A percentile compares a stretch with the other conserved stretches of the same genome.
Evolutionary conservation across 1,140 invertebrate species (phyloP).

Genomic region (Platyura marginata): DNA sequence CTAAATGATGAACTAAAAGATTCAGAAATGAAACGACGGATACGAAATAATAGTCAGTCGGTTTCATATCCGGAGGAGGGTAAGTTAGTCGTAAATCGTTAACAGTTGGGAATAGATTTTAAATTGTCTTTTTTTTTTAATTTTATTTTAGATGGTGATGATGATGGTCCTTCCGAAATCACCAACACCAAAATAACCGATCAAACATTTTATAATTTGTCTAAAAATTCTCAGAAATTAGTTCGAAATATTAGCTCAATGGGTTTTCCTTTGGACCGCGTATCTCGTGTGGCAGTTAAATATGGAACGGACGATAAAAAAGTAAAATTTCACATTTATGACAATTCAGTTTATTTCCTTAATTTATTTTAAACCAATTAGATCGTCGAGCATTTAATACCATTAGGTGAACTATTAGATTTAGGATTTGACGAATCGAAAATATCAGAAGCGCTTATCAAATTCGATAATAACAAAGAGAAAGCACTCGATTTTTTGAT

Average conservation of each 20-base stretch:
- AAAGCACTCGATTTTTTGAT: slow-evolving; percentile 71
- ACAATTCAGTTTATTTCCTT: neutral
- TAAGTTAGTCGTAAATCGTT: too few relatives aligned
- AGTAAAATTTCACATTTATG: slow-evolving; percentile 27
- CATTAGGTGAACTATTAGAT: slow-evolving; percentile 50
- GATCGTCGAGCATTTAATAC: slow-evolving; percentile 49
- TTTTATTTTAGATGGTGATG: neutral
- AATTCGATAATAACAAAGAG: slow-evolving; percentile 64
- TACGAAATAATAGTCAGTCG: slow-evolving; percentile 23
- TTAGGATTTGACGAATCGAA: slow-evolving; percentile 63
- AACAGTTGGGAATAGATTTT: too few relatives aligned
- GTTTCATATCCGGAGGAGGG: slow-evolving; percentile 4
- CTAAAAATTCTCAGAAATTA: slow-evolving; percentile 38
- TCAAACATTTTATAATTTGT: slow-evolving; percentile 21
- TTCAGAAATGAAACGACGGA: slow-evolving; percentile 18
- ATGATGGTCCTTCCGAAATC: too few relatives aligned
- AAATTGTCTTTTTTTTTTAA: slow-evolving; percentile 9
- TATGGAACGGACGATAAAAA: slow-evolving; percentile 70
- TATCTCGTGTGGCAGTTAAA: slow-evolving; percentile 49
- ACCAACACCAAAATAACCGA: neutral
- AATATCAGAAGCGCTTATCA: slow-evolving; percentile 51
- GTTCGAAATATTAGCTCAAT: slow-evolving; percentile 56
- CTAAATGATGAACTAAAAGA: slow-evolving; percentile 41
- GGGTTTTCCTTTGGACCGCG: slow-evolving; percentile 66
- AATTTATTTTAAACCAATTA: slow-evolving; percentile 11